phyloP scores from a whole-genome alignment of 2,797 vertebrate genomes.

The Cheirogaleus major region DNA sequence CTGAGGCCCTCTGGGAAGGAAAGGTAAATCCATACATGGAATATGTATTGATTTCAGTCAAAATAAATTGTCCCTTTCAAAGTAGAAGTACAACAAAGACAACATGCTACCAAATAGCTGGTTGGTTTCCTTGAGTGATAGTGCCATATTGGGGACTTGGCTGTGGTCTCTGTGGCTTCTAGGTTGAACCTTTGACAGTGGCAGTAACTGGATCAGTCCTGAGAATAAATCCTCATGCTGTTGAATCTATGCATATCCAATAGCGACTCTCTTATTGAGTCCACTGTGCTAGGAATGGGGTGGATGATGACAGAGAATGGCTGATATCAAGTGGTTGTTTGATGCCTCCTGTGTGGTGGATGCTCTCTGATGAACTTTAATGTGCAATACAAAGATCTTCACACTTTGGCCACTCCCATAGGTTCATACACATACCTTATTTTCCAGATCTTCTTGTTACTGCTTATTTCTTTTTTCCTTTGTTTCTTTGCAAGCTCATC shows the following conservation, averaged over 20 bases:
- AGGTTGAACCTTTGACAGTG: background rate
- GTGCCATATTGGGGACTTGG: background rate
- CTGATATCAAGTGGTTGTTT: background rate
- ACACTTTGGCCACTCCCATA: background rate
- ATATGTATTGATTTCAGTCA: background rate
- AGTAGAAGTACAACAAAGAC: background rate
- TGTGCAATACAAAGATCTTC: background rate
- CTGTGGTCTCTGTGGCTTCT: background rate
- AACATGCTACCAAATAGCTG: background rate
- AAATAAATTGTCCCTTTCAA: background rate
- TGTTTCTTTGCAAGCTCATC: rapidly evolving
- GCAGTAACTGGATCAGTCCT: background rate
- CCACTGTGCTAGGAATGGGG: background rate
- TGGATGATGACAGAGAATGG: background rate
- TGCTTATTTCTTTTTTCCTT: background rate
- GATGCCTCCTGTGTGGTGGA: background rate
- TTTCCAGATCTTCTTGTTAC: background rate
- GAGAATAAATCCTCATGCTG: background rate
- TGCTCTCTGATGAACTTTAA: background rate
- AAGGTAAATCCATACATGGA: background rate
- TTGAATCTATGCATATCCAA: background rate
- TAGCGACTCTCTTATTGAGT: background rate
- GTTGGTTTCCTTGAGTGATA: background rate
- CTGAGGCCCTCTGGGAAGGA: background rate
- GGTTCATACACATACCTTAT: background rate